phyloP scores from a whole-genome alignment of 2,797 vertebrate genomes.

The Sebastes nivosus region DNA sequence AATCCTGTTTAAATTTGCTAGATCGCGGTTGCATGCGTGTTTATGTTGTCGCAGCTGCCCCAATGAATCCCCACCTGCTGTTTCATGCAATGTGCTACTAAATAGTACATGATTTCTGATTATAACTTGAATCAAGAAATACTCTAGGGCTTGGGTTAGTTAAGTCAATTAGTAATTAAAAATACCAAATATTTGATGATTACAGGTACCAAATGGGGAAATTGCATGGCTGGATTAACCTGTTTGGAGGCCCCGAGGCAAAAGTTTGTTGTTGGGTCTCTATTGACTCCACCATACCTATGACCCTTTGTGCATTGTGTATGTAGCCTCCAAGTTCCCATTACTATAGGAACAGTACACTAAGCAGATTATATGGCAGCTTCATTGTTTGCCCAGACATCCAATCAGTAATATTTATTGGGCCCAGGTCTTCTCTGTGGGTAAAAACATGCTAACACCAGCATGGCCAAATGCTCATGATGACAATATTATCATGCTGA shows the following conservation, averaged over 20 bases:
- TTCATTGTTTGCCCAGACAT: not conserved
- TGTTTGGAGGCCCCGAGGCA: not conserved
- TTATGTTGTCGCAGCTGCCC: constrained; percentile 39
- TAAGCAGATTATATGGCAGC: not conserved
- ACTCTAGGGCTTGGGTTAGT: not conserved
- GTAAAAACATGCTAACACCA: not conserved
- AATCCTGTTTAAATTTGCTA: constrained; percentile 23
- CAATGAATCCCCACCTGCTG: constrained; percentile 11
- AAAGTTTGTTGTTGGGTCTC: not conserved
- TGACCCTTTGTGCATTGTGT: not conserved
- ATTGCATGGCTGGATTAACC: not conserved
- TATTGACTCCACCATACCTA: not conserved
- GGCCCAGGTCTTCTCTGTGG: not conserved
- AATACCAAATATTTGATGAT: not conserved
- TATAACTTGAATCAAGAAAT: not conserved
- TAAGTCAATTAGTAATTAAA: not conserved
- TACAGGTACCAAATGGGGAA: not conserved
- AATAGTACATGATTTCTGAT: not conserved
- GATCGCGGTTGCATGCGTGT: not conserved
- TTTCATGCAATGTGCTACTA: not conserved
- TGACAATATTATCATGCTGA: not conserved
- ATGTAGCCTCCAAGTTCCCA: not conserved
- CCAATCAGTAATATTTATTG: not conserved
- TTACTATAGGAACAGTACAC: not conserved
- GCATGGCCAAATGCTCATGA: not conserved